Evolutionary conservation across 2,888 invertebrate genomes (phyloP).

Genomic region (Junonia oenone): DNA sequence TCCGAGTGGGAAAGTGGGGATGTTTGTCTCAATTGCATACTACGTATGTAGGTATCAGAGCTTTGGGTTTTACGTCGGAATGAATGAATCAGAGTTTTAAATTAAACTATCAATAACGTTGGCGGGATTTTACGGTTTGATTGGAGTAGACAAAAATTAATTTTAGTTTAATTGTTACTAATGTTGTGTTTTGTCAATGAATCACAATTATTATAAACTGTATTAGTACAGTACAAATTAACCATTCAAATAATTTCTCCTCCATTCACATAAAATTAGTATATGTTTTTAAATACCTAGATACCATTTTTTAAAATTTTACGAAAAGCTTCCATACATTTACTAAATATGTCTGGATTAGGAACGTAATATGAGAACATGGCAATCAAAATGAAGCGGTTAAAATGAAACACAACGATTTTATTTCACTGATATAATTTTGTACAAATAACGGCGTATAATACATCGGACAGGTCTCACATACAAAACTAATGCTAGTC

Average conservation of each 20-base stretch:
- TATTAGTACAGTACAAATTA: no score
- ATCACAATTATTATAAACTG: neutral
- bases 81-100: constrained; percentile 2
- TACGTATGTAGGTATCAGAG: neutral
- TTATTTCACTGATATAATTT: constrained; percentile 79
- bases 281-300: no score
- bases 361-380: no score
- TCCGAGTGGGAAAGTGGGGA: constrained; percentile 4
- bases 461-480: constrained; percentile 80
- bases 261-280: no score
- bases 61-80: constrained; percentile 21
- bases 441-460: constrained; percentile 81
- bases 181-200: neutral
- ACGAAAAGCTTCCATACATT: no score
- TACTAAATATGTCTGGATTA: no score
- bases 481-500: constrained; percentile 79
- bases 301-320: no score
- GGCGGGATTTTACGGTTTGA: neutral
- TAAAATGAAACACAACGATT: constrained; percentile 35
- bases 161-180: neutral
- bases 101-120: neutral
- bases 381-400: neutral
- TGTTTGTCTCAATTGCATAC: constrained; percentile 8
- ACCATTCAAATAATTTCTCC: no score
- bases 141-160: neutral